Percentiles rank a stretch among this genome's conserved stretches.
Evolutionary conservation across 2,113 vertebrate genomes (phyloP).

Genomic region (Riparia riparia): DNA sequence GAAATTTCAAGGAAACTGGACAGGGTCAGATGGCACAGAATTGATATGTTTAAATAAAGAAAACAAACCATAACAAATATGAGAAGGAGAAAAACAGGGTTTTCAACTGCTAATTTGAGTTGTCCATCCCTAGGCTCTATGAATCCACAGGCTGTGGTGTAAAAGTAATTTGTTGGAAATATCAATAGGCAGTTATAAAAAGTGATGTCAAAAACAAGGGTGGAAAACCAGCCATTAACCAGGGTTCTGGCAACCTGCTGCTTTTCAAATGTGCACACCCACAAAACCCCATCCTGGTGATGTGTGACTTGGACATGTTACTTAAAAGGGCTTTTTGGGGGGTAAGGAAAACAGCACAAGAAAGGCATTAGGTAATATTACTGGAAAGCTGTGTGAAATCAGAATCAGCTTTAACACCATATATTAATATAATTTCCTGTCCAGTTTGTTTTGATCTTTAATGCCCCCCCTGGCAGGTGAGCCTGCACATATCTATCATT

Average conservation of each 20-base stretch:
- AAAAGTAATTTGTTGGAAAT: not conserved
- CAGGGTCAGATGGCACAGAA: not conserved
- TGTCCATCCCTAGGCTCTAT: not conserved
- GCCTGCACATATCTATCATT: not conserved
- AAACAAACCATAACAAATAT: not conserved
- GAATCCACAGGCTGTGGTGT: not conserved
- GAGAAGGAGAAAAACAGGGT: not conserved
- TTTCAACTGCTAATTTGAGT: not conserved
- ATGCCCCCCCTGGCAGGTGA: not conserved
- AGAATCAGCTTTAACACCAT: not conserved
- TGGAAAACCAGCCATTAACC: not conserved
- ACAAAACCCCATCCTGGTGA: not conserved
- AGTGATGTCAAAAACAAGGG: not conserved
- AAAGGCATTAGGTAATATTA: not conserved
- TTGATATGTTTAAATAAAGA: accelerated
- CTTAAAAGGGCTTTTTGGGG: not conserved
- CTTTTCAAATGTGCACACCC: not conserved
- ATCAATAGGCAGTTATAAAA: not conserved
- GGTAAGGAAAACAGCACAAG: not conserved
- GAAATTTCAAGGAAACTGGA: not conserved
- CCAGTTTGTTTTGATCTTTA: not conserved
- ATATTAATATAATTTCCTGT: not conserved
- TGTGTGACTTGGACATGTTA: not conserved
- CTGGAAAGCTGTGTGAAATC: not conserved
- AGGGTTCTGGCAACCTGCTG: not conserved